Conservation (phyloP, 2,113 vertebrate genomes). For the Mesitornis unicolor region DNA sequence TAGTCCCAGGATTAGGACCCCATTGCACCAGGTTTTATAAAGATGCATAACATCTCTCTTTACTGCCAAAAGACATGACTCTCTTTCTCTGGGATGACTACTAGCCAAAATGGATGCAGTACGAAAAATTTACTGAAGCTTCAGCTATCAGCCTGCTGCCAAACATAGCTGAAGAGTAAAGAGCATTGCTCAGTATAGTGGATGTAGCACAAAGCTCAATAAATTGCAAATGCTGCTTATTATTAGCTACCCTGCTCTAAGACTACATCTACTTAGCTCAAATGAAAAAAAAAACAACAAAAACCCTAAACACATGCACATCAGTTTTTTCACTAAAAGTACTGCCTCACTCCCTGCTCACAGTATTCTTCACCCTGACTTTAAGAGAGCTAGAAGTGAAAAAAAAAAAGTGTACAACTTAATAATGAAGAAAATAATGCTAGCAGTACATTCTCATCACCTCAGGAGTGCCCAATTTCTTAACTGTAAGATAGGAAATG, state of each 20-base stretch:
- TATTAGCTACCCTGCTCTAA: neutral
- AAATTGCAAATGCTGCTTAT: neutral
- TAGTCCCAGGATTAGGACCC: neutral
- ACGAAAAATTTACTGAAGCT: neutral
- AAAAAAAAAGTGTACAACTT: neutral
- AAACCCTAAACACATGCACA: neutral
- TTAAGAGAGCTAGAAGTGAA: neutral
- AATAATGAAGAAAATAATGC: neutral
- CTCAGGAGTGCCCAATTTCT: neutral
- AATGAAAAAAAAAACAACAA: neutral
- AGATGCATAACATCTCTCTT: neutral
- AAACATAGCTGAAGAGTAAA: neutral
- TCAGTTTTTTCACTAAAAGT: neutral
- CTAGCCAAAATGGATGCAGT: neutral
- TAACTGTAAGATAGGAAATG: neutral
- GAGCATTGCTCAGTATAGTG: neutral
- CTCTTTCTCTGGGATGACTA: neutral
- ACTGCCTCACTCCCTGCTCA: neutral
- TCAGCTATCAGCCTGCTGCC: neutral
- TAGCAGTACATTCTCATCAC: neutral
- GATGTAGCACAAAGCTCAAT: neutral
- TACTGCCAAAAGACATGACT: neutral
- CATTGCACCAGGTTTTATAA: neutral
- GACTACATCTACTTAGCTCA: neutral
- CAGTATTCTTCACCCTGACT: neutral